These are phyloP conservation scores for Chymomyza procnemis DNA, from an alignment of 2,888 invertebrate genomes.

Conservation along the genomic window DNA sequence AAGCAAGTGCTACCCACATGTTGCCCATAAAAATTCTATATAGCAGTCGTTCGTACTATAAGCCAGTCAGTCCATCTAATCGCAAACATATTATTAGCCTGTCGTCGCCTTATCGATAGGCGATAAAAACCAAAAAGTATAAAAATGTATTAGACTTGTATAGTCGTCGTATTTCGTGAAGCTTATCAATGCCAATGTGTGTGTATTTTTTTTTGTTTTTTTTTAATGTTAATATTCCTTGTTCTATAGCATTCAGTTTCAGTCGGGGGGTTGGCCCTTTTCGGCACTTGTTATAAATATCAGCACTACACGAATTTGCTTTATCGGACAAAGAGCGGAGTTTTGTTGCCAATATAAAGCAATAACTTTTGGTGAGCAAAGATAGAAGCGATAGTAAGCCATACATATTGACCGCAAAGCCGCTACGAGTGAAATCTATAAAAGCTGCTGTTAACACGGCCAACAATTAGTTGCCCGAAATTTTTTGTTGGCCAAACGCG, in stretches of 20 bases:
- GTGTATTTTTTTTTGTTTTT: constrained; percentile 1
- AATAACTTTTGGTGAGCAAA: constrained; percentile 38
- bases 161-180: constrained; percentile 27
- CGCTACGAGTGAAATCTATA: constrained; percentile 59
- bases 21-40: constrained; percentile 14
- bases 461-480: constrained; percentile 64
- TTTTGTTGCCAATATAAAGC: constrained; percentile 53
- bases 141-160: constrained; percentile 44
- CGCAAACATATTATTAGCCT: constrained; percentile 22
- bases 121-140: neutral
- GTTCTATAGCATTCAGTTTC: neutral
- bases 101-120: constrained; percentile 34
- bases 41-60: neutral
- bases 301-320: constrained; percentile 32
- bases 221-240: constrained; percentile 27
- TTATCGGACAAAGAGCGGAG: constrained; percentile 58
- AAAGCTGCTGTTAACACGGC: constrained; percentile 46
- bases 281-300: constrained; percentile 54
- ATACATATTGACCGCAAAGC: constrained; percentile 22
- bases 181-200: neutral
- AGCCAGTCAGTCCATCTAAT: neutral
- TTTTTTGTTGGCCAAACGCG: constrained; percentile 60
- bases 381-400: constrained; percentile 38
- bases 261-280: neutral
- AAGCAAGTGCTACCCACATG: constrained; percentile 5